Base-by-base conservation (phyloP, 2,888 invertebrate species). In the Eumerus sabulonum region DNA sequence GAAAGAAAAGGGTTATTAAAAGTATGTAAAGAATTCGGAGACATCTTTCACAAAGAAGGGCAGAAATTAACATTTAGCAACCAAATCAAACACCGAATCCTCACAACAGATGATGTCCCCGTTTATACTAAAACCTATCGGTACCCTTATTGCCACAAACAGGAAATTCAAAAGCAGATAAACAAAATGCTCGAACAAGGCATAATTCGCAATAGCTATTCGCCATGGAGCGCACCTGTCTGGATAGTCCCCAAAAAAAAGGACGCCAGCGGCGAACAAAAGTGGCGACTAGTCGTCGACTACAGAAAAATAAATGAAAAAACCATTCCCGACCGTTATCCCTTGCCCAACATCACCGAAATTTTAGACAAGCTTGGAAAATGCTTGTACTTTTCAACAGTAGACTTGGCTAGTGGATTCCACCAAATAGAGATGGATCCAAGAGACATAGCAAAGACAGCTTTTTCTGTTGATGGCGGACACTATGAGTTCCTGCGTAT, bases 111-210 rank as follows among this genome's bases (percentile, higher is more conserved):
- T n/a, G n/a, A n/a, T n/a, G n/a, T n/a, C n/a, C n/a, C n/a, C n/a
- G n/a, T n/a, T n/a, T n/a, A n/a, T n/a, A n/a, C n/a, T n/a, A n/a
- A n/a, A n/a, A n/a, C n/a, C 3, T 70, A 62, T 42, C 3, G 45
- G 0, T 45, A 42, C 5, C 70, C 53, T 3, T 36, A 70, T 27
- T 35, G 68, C 0, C 68, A 76, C 14, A 68, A 68, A 16, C 9
- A 13, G 0, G 76, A 76, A 68, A 36, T 76, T 0, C 57, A n/a
- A 18, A 57, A 57, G 11, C 76, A 76, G 51, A 64, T 70, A 1
- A 19, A 38, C 4, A 51, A 76, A n/a, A 70, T 76, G 68, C 64
- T 76, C 9, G 17, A 57, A 3, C 76, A 76, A n/a, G n/a, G n/a
- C n/a, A n/a, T n/a, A n/a, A n/a, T n/a, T n/a, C n/a, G n/a, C n/a